These are phyloP conservation scores for Tamandua tetradactyla DNA, from an alignment of 2,797 vertebrate species.

Conservation along the genomic window DNA sequence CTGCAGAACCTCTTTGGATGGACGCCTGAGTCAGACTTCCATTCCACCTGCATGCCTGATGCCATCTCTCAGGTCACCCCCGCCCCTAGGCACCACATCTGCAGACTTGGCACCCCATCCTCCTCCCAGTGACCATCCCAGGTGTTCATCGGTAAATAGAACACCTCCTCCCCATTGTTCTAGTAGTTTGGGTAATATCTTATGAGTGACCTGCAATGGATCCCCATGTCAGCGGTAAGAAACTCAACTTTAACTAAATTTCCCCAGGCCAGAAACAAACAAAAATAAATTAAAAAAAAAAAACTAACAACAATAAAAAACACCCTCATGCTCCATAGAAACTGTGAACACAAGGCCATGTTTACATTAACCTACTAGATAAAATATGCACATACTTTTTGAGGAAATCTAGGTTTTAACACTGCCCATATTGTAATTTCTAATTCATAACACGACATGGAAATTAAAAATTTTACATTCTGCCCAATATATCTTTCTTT, in stretches of 20 bases:
- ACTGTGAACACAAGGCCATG: neutral
- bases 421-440: conserved; percentile 5
- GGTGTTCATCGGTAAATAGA: neutral
- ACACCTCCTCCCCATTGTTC: neutral
- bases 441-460: neutral
- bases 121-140: neutral
- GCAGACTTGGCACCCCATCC: neutral
- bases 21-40: neutral
- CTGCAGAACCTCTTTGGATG: neutral
- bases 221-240: neutral
- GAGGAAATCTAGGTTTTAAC: conserved; percentile 21
- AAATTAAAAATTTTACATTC: neutral
- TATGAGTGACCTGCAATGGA: neutral
- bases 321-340: neutral
- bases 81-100: neutral
- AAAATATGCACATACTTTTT: conserved; percentile 21
- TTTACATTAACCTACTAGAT: conserved; percentile 6
- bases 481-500: neutral
- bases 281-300: too few relatives aligned
- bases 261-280: neutral
- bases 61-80: neutral
- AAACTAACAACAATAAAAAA: neutral
- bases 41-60: neutral
- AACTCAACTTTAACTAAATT: conserved; percentile 37
- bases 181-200: neutral